These are phyloP conservation scores for Coregonus clupeaformis DNA, from an alignment of 2,113 vertebrate species.

Conservation along the genomic window DNA sequence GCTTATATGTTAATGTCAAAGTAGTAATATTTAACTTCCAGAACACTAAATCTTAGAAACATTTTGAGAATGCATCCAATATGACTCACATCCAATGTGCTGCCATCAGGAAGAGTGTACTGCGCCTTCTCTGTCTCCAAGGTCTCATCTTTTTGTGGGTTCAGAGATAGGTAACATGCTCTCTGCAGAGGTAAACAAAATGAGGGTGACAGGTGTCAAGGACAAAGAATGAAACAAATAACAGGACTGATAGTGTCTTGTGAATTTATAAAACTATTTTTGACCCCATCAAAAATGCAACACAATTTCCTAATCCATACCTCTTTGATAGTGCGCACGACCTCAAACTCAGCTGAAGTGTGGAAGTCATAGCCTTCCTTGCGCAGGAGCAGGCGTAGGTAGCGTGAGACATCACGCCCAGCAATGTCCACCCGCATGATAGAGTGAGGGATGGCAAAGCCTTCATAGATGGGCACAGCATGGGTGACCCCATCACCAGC, in stretches of 20 bases:
- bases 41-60: no score
- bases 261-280: no score
- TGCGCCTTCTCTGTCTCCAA: conserved; percentile 89
- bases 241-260: no score
- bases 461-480: conserved; percentile 89
- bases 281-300: neutral
- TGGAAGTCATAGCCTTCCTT: conserved; percentile 90
- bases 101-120: conserved; percentile 87
- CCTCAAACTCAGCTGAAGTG: conserved; percentile 90
- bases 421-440: conserved; percentile 90
- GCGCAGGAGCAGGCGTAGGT: conserved; percentile 84
- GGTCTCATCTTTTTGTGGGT: conserved; percentile 90
- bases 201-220: no score
- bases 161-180: conserved; percentile 88
- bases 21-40: no score
- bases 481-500: conserved; percentile 87
- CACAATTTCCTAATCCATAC: conserved; percentile 47
- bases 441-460: conserved; percentile 90
- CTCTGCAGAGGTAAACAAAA: conserved; percentile 65
- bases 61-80: no score
- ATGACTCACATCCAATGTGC: conserved; percentile 82
- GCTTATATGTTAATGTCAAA: no score
- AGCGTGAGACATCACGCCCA: conserved; percentile 84
- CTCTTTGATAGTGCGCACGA: conserved; percentile 90
- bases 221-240: no score